Evolutionary conservation across 2,113 vertebrate species (phyloP).

Genomic region (Hypanus sabinus): DNA sequence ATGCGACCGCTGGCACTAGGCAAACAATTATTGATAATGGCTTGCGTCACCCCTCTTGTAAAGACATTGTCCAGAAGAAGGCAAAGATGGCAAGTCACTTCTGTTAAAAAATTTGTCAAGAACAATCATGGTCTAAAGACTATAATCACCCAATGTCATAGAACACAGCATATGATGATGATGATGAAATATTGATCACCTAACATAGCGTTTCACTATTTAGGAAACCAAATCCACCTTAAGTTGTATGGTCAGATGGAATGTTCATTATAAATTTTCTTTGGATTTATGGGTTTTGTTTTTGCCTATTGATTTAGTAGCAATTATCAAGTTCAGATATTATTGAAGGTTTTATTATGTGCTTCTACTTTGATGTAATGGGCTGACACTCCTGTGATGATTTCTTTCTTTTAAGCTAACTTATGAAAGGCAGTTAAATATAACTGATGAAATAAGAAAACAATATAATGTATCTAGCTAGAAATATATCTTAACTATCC

Average conservation of each 20-base stretch:
- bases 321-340: background rate
- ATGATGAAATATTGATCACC: background rate
- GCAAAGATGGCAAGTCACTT: no score
- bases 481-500: background rate
- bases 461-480: background rate
- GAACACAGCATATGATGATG: no score
- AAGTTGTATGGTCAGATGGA: background rate
- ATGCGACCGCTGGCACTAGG: no score
- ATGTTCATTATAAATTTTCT: background rate
- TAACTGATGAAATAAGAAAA: background rate
- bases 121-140: no score
- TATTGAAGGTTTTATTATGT: background rate
- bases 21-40: no score
- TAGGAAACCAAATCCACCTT: background rate
- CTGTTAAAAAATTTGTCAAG: no score
- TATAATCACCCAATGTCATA: no score
- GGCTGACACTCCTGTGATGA: background rate
- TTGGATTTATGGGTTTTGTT: background rate
- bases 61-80: no score
- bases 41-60: no score
- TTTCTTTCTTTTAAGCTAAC: background rate
- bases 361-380: background rate
- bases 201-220: background rate
- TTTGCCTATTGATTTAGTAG: background rate
- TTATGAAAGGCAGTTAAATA: background rate